These are phyloP conservation scores for Tringa solitaria DNA, from an alignment of 2,113 vertebrate species.

Conservation along the genomic window DNA sequence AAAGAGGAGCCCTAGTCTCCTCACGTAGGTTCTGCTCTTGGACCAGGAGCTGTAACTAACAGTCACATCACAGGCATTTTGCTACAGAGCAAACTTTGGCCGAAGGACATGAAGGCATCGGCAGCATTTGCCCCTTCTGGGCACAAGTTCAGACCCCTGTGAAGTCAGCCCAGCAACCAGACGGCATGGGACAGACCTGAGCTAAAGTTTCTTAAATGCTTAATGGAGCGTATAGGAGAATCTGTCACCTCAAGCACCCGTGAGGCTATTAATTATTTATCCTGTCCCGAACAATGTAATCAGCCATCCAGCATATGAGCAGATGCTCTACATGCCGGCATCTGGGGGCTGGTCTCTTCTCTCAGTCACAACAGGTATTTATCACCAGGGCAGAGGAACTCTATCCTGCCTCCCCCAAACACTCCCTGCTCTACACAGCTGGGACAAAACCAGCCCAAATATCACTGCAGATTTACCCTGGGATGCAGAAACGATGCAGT, in stretches of 20 bases:
- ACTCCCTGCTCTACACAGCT: background rate
- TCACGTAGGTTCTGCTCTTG: background rate
- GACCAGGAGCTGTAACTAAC: background rate
- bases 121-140: background rate
- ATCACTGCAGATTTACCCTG: background rate
- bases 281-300: background rate
- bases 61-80: background rate
- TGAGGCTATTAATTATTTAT: background rate
- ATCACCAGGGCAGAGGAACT: background rate
- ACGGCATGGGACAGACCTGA: background rate
- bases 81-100: background rate
- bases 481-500: background rate
- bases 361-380: background rate
- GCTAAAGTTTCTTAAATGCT: background rate
- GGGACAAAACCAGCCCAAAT: background rate
- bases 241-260: background rate
- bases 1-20: background rate
- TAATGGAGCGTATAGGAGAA: background rate
- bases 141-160: background rate
- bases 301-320: background rate
- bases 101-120: background rate
- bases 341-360: background rate
- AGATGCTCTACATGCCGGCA: rapidly evolving
- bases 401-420: background rate
- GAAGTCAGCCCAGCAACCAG: background rate